Conservation (phyloP, 2,888 invertebrate genomes). For the Laothoe populi region DNA sequence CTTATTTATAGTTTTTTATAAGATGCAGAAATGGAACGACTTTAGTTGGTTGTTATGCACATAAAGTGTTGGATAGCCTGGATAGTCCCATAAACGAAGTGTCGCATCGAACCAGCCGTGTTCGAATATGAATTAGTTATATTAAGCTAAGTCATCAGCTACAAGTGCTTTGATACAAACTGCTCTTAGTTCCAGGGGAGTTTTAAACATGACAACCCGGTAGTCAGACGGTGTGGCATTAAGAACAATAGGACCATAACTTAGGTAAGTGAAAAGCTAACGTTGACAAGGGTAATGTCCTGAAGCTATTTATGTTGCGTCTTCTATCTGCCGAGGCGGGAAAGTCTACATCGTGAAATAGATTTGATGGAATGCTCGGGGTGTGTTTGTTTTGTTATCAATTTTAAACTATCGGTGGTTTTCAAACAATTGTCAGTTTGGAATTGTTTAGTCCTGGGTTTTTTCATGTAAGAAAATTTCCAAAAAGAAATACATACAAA, state of each 20-base stretch:
- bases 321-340: constrained; percentile 47
- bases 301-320: constrained; percentile 61
- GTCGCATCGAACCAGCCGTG: background rate
- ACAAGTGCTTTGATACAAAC: constrained; percentile 41
- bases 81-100: background rate
- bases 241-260: constrained; percentile 69
- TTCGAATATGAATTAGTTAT: constrained; percentile 24
- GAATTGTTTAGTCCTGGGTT: background rate
- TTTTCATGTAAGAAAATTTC: background rate
- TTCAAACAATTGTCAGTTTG: background rate
- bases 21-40: background rate
- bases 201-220: constrained; percentile 40
- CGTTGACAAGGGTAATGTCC: constrained; percentile 73
- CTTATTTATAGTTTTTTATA: background rate
- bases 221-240: constrained; percentile 49
- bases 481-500: too few relatives aligned
- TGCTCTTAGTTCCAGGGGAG: constrained; percentile 11
- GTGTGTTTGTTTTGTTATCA: background rate
- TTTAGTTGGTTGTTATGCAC: too few relatives aligned
- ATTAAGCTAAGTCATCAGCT: constrained; percentile 35
- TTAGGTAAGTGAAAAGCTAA: constrained; percentile 69
- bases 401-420: background rate
- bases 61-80: background rate
- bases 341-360: constrained; percentile 42
- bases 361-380: background rate